Conservation (phyloP, 2,113 vertebrate species). For the Microcebus murinus region DNA sequence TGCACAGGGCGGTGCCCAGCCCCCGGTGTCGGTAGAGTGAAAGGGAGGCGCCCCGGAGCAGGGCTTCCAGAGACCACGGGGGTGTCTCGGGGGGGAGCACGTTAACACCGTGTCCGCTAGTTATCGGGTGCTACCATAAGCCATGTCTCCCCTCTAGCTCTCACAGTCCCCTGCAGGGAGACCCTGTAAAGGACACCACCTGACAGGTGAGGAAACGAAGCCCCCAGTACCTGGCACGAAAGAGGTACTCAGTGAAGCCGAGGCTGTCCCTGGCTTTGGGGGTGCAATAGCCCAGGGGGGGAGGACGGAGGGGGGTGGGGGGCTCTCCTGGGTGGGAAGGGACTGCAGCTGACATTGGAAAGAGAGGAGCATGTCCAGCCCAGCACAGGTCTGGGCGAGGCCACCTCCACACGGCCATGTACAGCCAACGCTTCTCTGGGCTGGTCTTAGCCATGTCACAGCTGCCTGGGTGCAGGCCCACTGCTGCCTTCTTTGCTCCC, state of each 20-base stretch:
- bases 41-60: no score
- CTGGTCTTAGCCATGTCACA: no score
- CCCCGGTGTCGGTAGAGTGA: fast-evolving
- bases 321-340: neutral
- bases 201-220: neutral
- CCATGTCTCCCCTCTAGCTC: neutral
- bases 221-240: neutral
- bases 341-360: neutral
- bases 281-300: no score
- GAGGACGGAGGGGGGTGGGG: no score
- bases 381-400: fast-evolving
- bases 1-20: fast-evolving
- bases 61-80: fast-evolving
- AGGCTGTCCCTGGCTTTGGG: neutral
- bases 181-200: neutral
- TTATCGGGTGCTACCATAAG: fast-evolving
- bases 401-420: fast-evolving
- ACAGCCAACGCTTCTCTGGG: neutral
- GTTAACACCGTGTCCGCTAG: fast-evolving
- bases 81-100: neutral
- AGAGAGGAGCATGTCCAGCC: no score
- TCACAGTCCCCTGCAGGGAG: neutral
- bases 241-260: neutral
- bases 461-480: fast-evolving
- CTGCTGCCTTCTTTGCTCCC: neutral